Evolutionary conservation across 2,888 invertebrate species (phyloP).

Genomic region (Ctenicera cuprea): DNA sequence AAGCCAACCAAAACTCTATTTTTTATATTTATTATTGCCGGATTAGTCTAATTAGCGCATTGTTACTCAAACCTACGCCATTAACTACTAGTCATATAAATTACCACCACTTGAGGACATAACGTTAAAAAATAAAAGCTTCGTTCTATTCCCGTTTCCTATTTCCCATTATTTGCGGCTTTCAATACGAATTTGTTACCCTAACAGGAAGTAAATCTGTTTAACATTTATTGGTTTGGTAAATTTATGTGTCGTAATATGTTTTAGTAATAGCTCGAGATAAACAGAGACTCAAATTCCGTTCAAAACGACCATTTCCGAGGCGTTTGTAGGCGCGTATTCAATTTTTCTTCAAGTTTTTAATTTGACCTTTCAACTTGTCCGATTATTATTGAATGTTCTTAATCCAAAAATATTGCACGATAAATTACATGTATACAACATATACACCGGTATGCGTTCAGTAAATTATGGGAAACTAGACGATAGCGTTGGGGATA

Average conservation of each 20-base stretch:
- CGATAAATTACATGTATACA: conserved; percentile 26
- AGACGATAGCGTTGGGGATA: conserved; percentile 38
- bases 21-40: too few relatives aligned
- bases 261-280: conserved; percentile 43
- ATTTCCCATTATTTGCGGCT: conserved; percentile 43
- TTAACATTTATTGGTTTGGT: conserved; percentile 50
- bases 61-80: too few relatives aligned
- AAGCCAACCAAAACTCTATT: too few relatives aligned
- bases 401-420: conserved; percentile 34
- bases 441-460: neutral
- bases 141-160: neutral
- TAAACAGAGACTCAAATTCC: conserved; percentile 40
- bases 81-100: too few relatives aligned
- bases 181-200: conserved; percentile 46
- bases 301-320: conserved; percentile 22
- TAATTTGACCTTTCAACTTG: neutral
- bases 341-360: conserved; percentile 17
- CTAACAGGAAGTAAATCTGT: conserved; percentile 50
- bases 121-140: neutral
- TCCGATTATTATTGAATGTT: conserved; percentile 11
- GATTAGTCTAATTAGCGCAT: too few relatives aligned
- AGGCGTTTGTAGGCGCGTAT: neutral
- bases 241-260: conserved; percentile 51
- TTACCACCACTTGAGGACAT: conserved; percentile 4
- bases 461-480: conserved; percentile 42